Base-by-base conservation (phyloP, 2,888 invertebrate species). In the Drosophila paramelanica region DNA sequence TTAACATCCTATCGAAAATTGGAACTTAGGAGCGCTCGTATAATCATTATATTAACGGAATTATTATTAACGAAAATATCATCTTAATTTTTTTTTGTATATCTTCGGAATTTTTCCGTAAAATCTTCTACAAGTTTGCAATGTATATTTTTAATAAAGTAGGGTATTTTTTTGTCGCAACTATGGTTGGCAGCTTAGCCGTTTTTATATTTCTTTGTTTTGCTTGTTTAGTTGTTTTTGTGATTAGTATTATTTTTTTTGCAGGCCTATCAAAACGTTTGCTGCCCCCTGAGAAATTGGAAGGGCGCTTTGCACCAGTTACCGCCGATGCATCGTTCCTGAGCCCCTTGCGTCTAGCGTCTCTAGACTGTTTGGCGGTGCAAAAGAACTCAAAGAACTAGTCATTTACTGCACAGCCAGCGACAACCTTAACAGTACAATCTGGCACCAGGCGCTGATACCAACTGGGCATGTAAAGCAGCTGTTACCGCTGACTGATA, bases 381-480 rank as follows among this genome's bases (percentile, higher is more conserved):
- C 77, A 72, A 17, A 45, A 14, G 43, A 38, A n/a, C 6, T 11
- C 5, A 5, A 36, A 39, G n/a, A 58, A 7, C 41, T 77, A 3
- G 27, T 47, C 23, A 69, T 85, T 7, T 47, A 62, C 23, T 83
- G 83, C 10, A 6, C n/a, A 0, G 42, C 46, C 25, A 60, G 42
- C 7, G 25, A 59, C 0, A 50, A 36, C 2, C 56, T 38, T 2
- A 65, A 57, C 45, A 31, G 57, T 0, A 38, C 25, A 0, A 36
- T 57, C 2, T 10, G 5, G 14, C 60, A 20, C 1, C 41, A 33
- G 3, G 49, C 39, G 3, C 23, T 33, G 8, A 55, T 71, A 11
- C 25, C 67, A 41, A 62, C 79, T 8, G 60, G 45, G 11, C 42
- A 76, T 5, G 77, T 84, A 7, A 66, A 74, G 69, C 89, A 91